Conservation (phyloP, 2,113 vertebrate genomes). For the Pavo muticus region DNA sequence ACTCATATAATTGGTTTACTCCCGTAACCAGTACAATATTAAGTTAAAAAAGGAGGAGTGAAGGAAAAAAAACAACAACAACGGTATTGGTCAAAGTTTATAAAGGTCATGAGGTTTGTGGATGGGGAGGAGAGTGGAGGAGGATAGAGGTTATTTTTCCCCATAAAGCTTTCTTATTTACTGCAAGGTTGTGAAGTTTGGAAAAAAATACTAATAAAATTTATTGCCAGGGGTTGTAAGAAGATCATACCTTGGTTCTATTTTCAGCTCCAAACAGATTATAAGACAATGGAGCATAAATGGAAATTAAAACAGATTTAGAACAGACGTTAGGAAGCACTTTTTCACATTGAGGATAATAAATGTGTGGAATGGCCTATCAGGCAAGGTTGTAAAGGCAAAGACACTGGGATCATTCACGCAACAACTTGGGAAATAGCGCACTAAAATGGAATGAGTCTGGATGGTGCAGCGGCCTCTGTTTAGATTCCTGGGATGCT, state of each 20-base stretch:
- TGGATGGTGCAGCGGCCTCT: background rate
- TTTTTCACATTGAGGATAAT: constrained; percentile 68
- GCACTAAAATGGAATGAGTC: constrained; percentile 14
- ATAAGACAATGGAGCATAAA: constrained; percentile 72
- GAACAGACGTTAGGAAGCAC: constrained; percentile 61
- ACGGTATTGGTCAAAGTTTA: constrained; percentile 51
- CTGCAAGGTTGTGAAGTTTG: constrained; percentile 65
- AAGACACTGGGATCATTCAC: constrained; percentile 53
- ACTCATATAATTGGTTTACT: constrained; percentile 75
- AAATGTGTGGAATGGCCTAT: constrained; percentile 67
- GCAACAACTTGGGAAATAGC: constrained; percentile 48
- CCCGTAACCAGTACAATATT: constrained; percentile 65
- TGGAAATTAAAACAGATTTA: constrained; percentile 76
- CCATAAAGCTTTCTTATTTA: constrained; percentile 70
- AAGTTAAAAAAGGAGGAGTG: constrained; percentile 14
- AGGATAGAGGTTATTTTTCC: constrained; percentile 57
- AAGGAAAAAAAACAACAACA: background rate
- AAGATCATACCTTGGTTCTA: constrained; percentile 73
- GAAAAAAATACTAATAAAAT: constrained; percentile 70
- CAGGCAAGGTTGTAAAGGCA: constrained; percentile 61
- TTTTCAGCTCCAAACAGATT: constrained; percentile 72
- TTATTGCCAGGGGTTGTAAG: constrained; percentile 67
- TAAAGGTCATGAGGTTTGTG: constrained; percentile 49
- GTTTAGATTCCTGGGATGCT: constrained; percentile 36
- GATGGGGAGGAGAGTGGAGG: constrained; percentile 33